A percentile compares a stretch with the other conserved stretches of the same genome.
These are phyloP conservation scores for Choreutis nemorana DNA, from an alignment of 2,888 invertebrate genomes.

Conservation along the genomic window DNA sequence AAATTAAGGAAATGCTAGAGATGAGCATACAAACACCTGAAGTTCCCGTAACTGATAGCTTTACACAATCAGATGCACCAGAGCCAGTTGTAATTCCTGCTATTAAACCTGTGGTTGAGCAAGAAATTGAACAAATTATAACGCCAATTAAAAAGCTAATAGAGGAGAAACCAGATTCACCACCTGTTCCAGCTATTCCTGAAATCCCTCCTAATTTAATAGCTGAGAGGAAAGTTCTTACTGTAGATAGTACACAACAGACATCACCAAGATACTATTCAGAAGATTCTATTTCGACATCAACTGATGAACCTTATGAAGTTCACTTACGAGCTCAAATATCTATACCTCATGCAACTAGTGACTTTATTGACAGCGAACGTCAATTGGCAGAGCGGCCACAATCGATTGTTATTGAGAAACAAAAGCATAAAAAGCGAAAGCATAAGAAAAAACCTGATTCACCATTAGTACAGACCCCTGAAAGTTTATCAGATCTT, in stretches of 20 bases:
- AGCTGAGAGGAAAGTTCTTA: constrained; percentile 8
- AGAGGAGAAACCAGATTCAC: background rate
- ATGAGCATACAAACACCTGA: constrained; percentile 47
- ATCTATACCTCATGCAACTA: constrained; percentile 54
- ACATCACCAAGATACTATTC: constrained; percentile 69
- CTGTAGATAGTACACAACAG: constrained; percentile 33
- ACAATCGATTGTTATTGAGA: constrained; percentile 34
- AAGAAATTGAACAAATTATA: constrained; percentile 30
- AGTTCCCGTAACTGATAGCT: constrained; percentile 34
- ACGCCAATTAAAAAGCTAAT: constrained; percentile 12
- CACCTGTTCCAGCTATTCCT: background rate
- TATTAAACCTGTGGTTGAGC: constrained; percentile 8
- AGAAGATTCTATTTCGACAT: constrained; percentile 55
- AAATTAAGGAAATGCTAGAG: constrained; percentile 31
- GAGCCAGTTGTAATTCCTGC: constrained; percentile 20
- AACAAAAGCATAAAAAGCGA: constrained; percentile 43
- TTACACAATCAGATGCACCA: constrained; percentile 48
- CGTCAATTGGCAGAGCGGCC: constrained; percentile 31
- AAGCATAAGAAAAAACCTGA: constrained; percentile 48
- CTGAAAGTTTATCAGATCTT: constrained; percentile 57
- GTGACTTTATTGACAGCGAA: constrained; percentile 47
- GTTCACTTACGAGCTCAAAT: constrained; percentile 68
- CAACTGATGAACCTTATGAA: constrained; percentile 66
- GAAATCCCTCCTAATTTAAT: too few relatives aligned
- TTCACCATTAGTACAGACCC: constrained; percentile 35